Evolutionary conservation across 2,888 invertebrate genomes (phyloP), one percentile per base, ranked within the genome.

Genomic region (Pseudoips prasinana): DNA sequence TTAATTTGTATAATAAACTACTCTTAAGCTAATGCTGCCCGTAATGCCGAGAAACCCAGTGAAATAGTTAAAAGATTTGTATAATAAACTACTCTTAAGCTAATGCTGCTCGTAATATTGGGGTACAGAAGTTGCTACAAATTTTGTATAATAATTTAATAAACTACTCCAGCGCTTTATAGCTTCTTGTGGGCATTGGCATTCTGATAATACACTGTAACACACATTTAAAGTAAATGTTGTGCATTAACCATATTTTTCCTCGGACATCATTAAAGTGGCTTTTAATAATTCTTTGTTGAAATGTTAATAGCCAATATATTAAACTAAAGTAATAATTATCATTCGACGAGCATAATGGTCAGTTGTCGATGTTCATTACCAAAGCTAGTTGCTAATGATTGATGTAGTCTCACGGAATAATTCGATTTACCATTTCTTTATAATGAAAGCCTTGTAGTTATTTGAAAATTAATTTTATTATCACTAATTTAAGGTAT

Each of bases 381-480:
- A 46, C 50, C 36, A 32, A 26, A 22, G 25, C 31, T 45, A 34
- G 41, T 55, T 54, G 45, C 11, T 25, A 33, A 34, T 56, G 54
- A 64, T 60, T 60, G 54, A 61, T 59, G 40, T 25, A 40, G 37
- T 51, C 50, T 37, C 47, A 46, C 42, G 41, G 48, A 44, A 38
- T 48, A 51, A 40, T 19, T 40, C 26, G 33, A 11, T 31, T 22
- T 20, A 24, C 28, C 8, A 25, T 35, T 41, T 37, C 25, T 46
- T 39, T 48, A 45, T 37, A 45, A 33, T 33, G 33, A 19, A 39
- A 30, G 10, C 1, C 5, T 11, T 18, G 6, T 2, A 29, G 7
- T 14, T 8, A 40, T 10, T 36, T 19, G 9, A 46, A 29, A 33
- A 23, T 6, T 1, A 37, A 3, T 20, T 46, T 43, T 39, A 34